Evolutionary conservation across 2,888 invertebrate genomes (phyloP).

Genomic region (Peribatodes rhomboidaria): DNA sequence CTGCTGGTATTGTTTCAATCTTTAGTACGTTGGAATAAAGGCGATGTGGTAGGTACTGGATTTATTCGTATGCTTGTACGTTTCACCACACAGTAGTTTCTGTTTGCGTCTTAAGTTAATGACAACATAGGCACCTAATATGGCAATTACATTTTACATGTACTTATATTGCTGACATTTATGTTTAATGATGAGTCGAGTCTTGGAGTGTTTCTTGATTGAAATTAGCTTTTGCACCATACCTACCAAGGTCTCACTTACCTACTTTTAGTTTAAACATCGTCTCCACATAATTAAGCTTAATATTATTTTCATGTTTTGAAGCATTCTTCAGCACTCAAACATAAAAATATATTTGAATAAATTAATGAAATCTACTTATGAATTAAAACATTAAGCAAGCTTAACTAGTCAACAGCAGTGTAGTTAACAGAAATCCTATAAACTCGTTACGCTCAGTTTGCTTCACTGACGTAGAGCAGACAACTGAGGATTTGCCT

Average conservation of each 20-base stretch:
- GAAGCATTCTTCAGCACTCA: too few species aligned
- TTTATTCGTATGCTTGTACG: neutral
- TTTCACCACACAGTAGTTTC: slow-evolving; percentile 11
- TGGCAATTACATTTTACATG: neutral
- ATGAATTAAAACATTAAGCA: neutral
- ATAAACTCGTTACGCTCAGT: slow-evolving; percentile 20
- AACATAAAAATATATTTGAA: neutral
- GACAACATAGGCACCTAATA: slow-evolving; percentile 5
- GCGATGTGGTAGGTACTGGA: neutral
- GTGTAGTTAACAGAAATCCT: slow-evolving; percentile 13
- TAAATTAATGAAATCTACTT: too few species aligned
- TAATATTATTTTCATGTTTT: too few species aligned
- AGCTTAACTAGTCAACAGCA: neutral
- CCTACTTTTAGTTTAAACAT: neutral
- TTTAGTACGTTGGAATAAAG: slow-evolving; percentile 1
- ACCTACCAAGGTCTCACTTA: neutral
- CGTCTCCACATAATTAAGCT: neutral
- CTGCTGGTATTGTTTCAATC: slow-evolving; percentile 5
- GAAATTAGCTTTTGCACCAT: neutral
- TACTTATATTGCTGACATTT: slow-evolving; percentile 6
- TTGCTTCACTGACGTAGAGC: slow-evolving; percentile 12
- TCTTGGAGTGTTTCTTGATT: neutral
- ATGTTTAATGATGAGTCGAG: neutral
- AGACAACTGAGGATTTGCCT: slow-evolving; percentile 15
- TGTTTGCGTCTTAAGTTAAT: slow-evolving; percentile 17